Evolutionary conservation across 2,888 invertebrate genomes (phyloP).

Genomic region (Lasioglossum morio): DNA sequence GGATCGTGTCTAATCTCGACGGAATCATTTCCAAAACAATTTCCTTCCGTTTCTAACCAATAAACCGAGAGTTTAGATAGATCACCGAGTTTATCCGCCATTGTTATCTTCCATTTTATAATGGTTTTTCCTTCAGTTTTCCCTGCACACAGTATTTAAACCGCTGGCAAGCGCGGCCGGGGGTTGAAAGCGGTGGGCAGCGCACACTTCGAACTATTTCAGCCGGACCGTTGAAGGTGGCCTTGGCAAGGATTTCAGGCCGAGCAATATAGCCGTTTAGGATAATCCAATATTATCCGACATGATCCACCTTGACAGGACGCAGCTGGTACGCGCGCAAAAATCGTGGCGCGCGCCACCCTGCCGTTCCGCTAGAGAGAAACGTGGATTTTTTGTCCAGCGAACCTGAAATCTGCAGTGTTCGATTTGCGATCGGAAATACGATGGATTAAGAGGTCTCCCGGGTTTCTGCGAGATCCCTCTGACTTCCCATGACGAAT

Average conservation of each 20-base stretch:
- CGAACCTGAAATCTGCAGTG: conserved; percentile 42
- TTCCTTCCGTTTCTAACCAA: neutral
- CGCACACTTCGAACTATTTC: conserved; percentile 12
- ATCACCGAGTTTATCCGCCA: neutral
- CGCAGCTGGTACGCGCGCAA: conserved; percentile 31
- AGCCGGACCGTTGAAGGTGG: conserved; percentile 16
- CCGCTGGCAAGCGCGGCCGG: neutral
- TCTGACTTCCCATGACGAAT: conserved; percentile 53
- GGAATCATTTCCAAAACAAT: neutral
- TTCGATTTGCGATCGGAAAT: conserved; percentile 33
- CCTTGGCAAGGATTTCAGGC: conserved; percentile 21
- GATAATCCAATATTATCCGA: conserved; percentile 59
- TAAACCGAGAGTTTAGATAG: neutral
- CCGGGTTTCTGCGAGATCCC: conserved; percentile 58
- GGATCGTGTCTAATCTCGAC: neutral
- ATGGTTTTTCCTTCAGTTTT: neutral
- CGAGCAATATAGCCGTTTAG: conserved; percentile 35
- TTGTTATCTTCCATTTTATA: neutral
- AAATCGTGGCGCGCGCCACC: conserved; percentile 41
- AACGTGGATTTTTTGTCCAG: conserved; percentile 14
- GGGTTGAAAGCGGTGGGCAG: neutral
- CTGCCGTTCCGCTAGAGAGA: conserved; percentile 10
- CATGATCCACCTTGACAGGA: conserved; percentile 45
- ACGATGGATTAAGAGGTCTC: conserved; percentile 43
- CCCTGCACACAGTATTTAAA: neutral